Base-by-base conservation (phyloP, 2,113 vertebrate species). In the Toxotes chatareus region DNA sequence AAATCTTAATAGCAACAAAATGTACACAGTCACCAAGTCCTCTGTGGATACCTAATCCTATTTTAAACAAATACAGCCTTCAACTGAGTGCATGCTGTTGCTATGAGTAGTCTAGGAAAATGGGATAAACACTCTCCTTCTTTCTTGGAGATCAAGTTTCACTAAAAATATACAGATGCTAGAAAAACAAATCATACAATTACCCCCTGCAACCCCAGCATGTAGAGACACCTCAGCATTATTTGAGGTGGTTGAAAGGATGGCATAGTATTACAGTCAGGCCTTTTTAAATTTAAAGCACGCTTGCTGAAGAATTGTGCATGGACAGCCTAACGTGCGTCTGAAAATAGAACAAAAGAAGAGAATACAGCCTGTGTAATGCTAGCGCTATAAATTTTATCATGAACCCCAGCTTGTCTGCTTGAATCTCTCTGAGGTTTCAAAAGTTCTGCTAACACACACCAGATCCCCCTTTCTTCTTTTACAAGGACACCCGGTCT, bases 51-150 rank as follows among this genome's bases (percentile, higher is more conserved):
- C 86, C 74, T 91, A 90, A 93, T 92, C 74, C 88, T 32, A 88
- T 84, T 88, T 91, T 76, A 90, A 93, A 94, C 89, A 93, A 93
- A 92, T 81, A 83, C 47, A 92, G 69, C 70, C 80, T 70, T 79
- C 84, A 14, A 63, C 0, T 0, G 38, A 55, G 60, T 59, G 51
- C 71, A 60, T 21, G 59, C 36, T 69, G 61, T 79, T 84, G 63
- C 85, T 23, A 51, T 74, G 90, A 83, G 40, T 83, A 75, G 89
- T 87, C 72, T 73, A 11, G 16, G 56, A 16, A 89, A 87, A 83
- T 65, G 74, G 80, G 64, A 86, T 80, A 91, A 90, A 91, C 59
- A 81, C 71, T 76, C 60, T 65, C 23, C 10, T 8, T 76, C 73
- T 70, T 51, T 80, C 75, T 60, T 27, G 40, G 78, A 80, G 89